Base-by-base conservation (phyloP, 2,113 vertebrate species). In the Synodontis membranacea region DNA sequence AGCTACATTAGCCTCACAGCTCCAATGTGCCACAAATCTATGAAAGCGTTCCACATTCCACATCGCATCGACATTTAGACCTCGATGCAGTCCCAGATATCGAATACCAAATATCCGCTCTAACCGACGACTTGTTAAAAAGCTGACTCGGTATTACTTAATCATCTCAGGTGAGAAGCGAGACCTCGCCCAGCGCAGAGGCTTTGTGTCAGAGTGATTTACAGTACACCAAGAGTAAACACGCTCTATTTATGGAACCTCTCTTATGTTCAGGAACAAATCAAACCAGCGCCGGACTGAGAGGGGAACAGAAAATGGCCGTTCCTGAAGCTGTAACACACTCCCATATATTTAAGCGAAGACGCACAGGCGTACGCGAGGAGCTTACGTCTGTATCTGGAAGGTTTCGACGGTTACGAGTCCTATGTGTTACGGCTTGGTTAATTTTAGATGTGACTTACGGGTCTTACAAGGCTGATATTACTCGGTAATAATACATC, bases 101-200 rank as follows among this genome's bases (percentile, higher is more conserved):
- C 17, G 21, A 19, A 62, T 19, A 37, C 86, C 68, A 60, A 42
- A 37, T 52, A 74, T 83, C 87, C 52, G 21, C 84, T 19, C 58
- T 74, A 52, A 62, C 48, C 80, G 86, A 82, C 66, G 80, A 39
- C 1, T 46, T 83, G 25, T 50, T 81, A 76, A 90, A 52, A 85
- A 79, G 58, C 4, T 14, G 1, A 37, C 34, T 46, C 75, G 86
- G 87, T 84, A 82, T 90, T 88, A 81, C 88, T 86, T 50, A 88
- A 31, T 70, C 75, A 72, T 91, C 86, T 88, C 39, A 85, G 58
- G 52, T 21, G 60, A 68, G 14, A 68, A 90, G 84, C 86, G 64
- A 78, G 64, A 88, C 72, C 89, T 86, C 88, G 23, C 91, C 86
- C 78, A 54, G 81, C 9, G 37, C 84, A 82, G 70, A 54, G 58